A percentile compares a stretch with the other conserved stretches of the same genome.
Evolutionary conservation across 2,888 invertebrate genomes (phyloP).

Genomic region (Cancer borealis): DNA sequence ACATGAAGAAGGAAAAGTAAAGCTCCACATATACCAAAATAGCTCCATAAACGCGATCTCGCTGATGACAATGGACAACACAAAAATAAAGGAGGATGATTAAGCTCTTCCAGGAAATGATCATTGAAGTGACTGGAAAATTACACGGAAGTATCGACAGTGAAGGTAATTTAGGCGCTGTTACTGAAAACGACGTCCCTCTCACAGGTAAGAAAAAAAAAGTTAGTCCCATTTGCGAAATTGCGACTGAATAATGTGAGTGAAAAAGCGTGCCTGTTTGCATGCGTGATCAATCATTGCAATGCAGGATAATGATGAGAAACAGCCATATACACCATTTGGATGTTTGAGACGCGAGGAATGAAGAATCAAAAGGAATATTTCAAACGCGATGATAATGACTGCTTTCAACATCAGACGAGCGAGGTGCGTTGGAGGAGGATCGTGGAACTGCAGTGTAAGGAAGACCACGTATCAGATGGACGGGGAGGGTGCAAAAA

Average conservation of each 20-base stretch:
- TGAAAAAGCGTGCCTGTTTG: background rate
- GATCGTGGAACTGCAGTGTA: background rate
- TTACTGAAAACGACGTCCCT: background rate
- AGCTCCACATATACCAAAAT: background rate
- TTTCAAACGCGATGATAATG: background rate
- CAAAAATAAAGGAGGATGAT: background rate
- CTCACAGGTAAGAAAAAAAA: background rate
- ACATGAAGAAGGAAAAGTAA: background rate
- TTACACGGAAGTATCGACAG: background rate
- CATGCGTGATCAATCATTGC: background rate
- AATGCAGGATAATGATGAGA: constrained; percentile 14
- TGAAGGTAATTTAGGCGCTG: background rate
- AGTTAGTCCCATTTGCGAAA: background rate
- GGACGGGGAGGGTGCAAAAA: background rate
- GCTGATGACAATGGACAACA: background rate
- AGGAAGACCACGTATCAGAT: constrained; percentile 16
- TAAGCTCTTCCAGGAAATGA: background rate
- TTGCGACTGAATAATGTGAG: background rate
- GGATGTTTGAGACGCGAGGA: background rate
- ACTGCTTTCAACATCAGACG: background rate
- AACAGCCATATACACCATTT: background rate
- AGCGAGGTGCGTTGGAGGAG: background rate
- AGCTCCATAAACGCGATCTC: background rate
- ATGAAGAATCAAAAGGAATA: background rate
- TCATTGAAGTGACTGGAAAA: background rate